A percentile compares a stretch with the other conserved stretches of the same genome.
Conservation (phyloP, 1,140 invertebrate genomes). For the Conus ventricosus region DNA sequence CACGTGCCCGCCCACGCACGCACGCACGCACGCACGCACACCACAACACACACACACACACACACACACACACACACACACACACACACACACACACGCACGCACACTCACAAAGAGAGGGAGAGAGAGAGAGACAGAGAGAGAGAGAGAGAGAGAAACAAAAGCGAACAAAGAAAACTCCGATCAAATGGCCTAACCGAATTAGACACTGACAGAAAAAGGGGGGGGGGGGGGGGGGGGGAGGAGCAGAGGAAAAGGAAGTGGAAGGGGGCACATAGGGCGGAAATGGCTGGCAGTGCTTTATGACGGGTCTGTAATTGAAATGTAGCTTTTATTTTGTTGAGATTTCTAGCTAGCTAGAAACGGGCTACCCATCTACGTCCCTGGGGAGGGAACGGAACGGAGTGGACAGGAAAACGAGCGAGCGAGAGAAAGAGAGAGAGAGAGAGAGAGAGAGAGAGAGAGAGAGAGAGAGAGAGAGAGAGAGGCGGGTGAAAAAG, state of each 20-base stretch:
- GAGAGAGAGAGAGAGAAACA: neutral
- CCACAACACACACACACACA: slow-evolving; percentile 22
- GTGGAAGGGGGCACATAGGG: too few relatives aligned
- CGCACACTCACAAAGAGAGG: neutral
- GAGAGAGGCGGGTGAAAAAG: neutral
- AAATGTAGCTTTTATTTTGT: too few relatives aligned
- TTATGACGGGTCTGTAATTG: too few relatives aligned
- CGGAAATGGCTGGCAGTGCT: too few relatives aligned
- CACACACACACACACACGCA: slow-evolving; percentile 22
- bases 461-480: neutral
- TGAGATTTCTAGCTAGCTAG: too few relatives aligned
- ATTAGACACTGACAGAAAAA: neutral
- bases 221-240: too few relatives aligned
- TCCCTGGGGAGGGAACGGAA: neutral
- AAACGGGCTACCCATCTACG: too few relatives aligned
- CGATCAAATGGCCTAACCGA: neutral
- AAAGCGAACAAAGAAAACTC: neutral
- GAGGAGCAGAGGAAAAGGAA: neutral
- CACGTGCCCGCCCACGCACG: neutral
- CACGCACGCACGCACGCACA: neutral
- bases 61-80: slow-evolving; percentile 24
- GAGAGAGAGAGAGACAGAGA: neutral
- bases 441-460: neutral
- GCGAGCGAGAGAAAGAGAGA: neutral
- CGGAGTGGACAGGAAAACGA: neutral